These are phyloP conservation scores for Drosophila lutescens DNA, from an alignment of 2,888 invertebrate genomes.

Conservation along the genomic window DNA sequence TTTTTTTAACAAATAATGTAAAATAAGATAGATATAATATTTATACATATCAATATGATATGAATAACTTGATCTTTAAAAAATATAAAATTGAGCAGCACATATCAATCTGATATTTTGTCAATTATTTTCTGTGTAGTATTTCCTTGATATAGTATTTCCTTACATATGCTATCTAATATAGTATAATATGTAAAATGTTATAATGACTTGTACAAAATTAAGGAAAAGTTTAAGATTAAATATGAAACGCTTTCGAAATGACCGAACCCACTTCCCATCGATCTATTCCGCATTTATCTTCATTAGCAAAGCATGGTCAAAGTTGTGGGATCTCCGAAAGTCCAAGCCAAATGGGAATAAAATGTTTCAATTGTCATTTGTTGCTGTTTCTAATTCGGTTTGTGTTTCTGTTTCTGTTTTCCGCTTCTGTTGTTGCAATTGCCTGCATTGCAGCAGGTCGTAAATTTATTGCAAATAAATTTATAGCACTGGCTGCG, in stretches of 20 bases:
- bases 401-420: slow-evolving; percentile 5
- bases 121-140: too few relatives aligned
- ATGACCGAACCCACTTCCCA: too few relatives aligned
- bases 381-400: slow-evolving; percentile 41
- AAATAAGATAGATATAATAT: too few relatives aligned
- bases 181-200: too few relatives aligned
- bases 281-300: slow-evolving; percentile 26
- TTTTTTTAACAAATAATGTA: too few relatives aligned
- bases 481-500: slow-evolving; percentile 67
- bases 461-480: slow-evolving; percentile 76
- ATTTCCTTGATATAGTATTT: too few relatives aligned
- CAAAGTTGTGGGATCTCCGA: slow-evolving; percentile 2
- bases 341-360: slow-evolving; percentile 33
- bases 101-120: too few relatives aligned
- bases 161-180: too few relatives aligned
- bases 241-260: not conserved
- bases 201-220: not conserved
- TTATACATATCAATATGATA: too few relatives aligned
- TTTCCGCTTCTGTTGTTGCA: slow-evolving; percentile 34
- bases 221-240: not conserved
- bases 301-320: slow-evolving; percentile 26
- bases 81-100: too few relatives aligned
- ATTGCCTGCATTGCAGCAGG: slow-evolving; percentile 69
- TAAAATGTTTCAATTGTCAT: slow-evolving; percentile 44
- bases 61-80: too few relatives aligned